phyloP scores from a whole-genome alignment of 1,140 invertebrate genomes.

The Drosophila fuyamai region DNA sequence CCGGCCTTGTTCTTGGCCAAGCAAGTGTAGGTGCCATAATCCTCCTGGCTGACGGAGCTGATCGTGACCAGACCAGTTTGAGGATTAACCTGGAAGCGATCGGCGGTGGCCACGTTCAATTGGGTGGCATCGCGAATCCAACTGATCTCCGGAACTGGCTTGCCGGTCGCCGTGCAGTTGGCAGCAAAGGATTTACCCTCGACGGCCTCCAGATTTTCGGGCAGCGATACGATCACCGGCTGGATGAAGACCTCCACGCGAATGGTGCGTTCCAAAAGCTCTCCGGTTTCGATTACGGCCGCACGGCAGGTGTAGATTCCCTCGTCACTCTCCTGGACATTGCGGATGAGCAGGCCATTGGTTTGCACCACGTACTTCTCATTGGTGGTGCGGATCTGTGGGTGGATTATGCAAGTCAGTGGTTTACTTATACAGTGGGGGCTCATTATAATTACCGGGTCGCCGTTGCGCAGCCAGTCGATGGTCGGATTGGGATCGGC shows the following conservation, averaged over 20 bases:
- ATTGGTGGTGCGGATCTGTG: conserved; percentile 86
- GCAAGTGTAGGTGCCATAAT: conserved; percentile 93
- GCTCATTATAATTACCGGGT: conserved; percentile 84
- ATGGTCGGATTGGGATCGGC: conserved; percentile 93
- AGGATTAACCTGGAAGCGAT: conserved; percentile 91
- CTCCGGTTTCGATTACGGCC: conserved; percentile 91
- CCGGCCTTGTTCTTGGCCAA: conserved; percentile 93
- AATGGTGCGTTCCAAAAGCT: conserved; percentile 90
- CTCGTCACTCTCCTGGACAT: conserved; percentile 92
- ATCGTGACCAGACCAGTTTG: conserved; percentile 90
- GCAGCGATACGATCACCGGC: conserved; percentile 88
- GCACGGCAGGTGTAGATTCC: conserved; percentile 94
- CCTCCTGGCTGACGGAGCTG: conserved; percentile 90
- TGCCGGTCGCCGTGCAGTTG: conserved; percentile 91
- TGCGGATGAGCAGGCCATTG: conserved; percentile 91
- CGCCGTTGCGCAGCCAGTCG: conserved; percentile 93
- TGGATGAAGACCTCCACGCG: conserved; percentile 92
- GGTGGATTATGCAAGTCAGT: background rate
- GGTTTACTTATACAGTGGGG: too few species aligned
- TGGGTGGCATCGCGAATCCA: conserved; percentile 91
- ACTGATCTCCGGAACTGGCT: conserved; percentile 91
- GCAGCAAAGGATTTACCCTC: conserved; percentile 92
- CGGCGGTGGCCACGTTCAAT: conserved; percentile 88
- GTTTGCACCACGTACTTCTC: conserved; percentile 90
- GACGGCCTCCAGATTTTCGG: conserved; percentile 87